A percentile compares a stretch with the other conserved stretches of the same genome.
Conservation (phyloP, 1,140 invertebrate species). For the Drusus annulatus region DNA sequence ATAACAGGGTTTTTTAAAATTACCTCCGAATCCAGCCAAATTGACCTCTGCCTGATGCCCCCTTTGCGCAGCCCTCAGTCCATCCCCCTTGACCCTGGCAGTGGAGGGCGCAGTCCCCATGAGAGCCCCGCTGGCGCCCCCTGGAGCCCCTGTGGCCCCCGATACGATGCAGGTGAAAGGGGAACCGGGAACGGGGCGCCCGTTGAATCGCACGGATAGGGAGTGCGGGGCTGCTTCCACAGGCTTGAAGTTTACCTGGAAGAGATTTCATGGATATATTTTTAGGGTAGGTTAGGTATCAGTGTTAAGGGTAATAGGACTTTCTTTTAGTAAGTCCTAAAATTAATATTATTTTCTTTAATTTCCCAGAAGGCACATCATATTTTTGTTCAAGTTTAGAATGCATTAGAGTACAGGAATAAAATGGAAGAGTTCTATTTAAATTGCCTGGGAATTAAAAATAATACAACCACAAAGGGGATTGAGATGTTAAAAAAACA, state of each 20-base stretch:
- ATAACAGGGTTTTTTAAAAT: too few relatives aligned
- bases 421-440: too few relatives aligned
- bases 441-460: too few relatives aligned
- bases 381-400: too few relatives aligned
- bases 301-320: neutral
- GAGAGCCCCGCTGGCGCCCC: conserved; percentile 3
- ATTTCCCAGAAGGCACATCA: too few relatives aligned
- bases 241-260: conserved; percentile 96
- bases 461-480: too few relatives aligned
- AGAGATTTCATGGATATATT: neutral
- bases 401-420: too few relatives aligned
- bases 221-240: conserved; percentile 91
- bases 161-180: conserved; percentile 89
- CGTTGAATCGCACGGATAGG: conserved; percentile 95
- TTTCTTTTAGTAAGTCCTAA: too few relatives aligned
- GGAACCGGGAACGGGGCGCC: conserved; percentile 93
- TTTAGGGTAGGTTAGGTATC: too few relatives aligned
- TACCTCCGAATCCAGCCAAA: conserved; percentile 71
- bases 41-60: conserved; percentile 72
- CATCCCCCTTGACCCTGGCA: conserved; percentile 72
- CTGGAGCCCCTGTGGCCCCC: conserved; percentile 27
- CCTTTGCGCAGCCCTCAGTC: conserved; percentile 74
- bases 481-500: too few relatives aligned
- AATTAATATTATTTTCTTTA: too few relatives aligned
- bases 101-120: conserved; percentile 56